A percentile compares a stretch with the other conserved stretches of the same genome.
phyloP scores from a whole-genome alignment of 1,140 invertebrate species.

The Anagrus nilaparvatae region DNA sequence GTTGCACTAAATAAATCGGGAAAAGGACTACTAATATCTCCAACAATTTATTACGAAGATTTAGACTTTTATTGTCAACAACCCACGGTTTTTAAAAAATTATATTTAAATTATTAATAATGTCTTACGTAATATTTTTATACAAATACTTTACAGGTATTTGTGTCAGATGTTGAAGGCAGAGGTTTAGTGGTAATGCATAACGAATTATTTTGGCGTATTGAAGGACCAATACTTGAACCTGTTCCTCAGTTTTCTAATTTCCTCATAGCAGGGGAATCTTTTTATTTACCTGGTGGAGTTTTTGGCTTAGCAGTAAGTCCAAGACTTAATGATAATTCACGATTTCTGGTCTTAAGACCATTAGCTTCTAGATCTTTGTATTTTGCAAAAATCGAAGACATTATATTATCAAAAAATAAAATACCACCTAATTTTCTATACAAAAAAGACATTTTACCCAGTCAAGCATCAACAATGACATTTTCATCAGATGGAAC shows the following conservation, averaged over 20 bases:
- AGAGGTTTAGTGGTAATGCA: constrained; percentile 47
- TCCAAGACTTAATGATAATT: constrained; percentile 17
- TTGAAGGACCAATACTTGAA: no score
- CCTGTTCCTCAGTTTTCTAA: constrained; percentile 22
- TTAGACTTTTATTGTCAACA: neutral
- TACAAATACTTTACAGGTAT: constrained; percentile 31
- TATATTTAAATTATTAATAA: neutral
- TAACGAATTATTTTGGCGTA: no score
- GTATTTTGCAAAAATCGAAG: constrained; percentile 19
- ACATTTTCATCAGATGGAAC: constrained; percentile 28
- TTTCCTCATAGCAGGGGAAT: constrained; percentile 43
- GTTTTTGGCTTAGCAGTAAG: constrained; percentile 33
- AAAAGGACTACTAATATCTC: constrained; percentile 7
- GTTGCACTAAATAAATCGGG: constrained; percentile 4
- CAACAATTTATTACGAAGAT: constrained; percentile 7
- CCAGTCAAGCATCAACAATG: constrained; percentile 24
- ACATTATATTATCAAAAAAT: constrained; percentile 16
- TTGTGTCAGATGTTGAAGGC: constrained; percentile 48
- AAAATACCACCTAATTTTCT: constrained; percentile 14
- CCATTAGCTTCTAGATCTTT: constrained; percentile 31
- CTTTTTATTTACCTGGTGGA: constrained; percentile 33
- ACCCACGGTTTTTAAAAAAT: neutral
- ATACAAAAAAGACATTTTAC: constrained; percentile 33
- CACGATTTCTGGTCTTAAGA: constrained; percentile 27
- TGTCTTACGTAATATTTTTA: no score